Evolutionary conservation across 1,140 invertebrate genomes (phyloP).

Genomic region (Daktulosphaira vitifoliae): DNA sequence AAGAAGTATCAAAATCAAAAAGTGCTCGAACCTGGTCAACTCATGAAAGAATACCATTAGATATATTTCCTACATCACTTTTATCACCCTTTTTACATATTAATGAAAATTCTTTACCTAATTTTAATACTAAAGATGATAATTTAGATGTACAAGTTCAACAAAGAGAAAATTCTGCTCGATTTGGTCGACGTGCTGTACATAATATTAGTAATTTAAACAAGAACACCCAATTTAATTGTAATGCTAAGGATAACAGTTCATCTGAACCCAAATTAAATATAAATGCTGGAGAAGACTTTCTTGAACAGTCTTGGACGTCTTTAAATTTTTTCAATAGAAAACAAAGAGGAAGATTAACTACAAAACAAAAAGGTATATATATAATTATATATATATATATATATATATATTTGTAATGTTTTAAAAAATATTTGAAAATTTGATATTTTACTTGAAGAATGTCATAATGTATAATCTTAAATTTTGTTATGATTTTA

Average conservation of each 20-base stretch:
- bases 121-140: slow-evolving; percentile 19
- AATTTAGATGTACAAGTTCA: not conserved
- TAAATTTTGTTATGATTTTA: too few species aligned
- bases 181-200: slow-evolving; percentile 31
- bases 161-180: slow-evolving; percentile 29
- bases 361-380: not conserved
- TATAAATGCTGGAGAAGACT: slow-evolving; percentile 33
- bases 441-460: not conserved
- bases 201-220: slow-evolving; percentile 8
- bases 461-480: not conserved
- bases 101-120: slow-evolving; percentile 13
- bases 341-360: slow-evolving; percentile 39
- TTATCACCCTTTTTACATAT: slow-evolving; percentile 12
- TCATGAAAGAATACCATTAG: not conserved
- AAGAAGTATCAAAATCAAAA: slow-evolving; percentile 20
- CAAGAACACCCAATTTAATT: not conserved
- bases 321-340: slow-evolving; percentile 40
- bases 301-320: slow-evolving; percentile 41
- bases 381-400: not conserved
- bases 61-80: slow-evolving; percentile 15
- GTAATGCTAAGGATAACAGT: not conserved
- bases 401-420: not conserved
- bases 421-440: not conserved
- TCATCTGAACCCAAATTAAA: not conserved
- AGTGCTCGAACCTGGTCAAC: slow-evolving; percentile 13